Evolutionary conservation across 2,888 invertebrate genomes (phyloP), one percentile per base, ranked within the genome.

Genomic region (Harmothoe impar): DNA sequence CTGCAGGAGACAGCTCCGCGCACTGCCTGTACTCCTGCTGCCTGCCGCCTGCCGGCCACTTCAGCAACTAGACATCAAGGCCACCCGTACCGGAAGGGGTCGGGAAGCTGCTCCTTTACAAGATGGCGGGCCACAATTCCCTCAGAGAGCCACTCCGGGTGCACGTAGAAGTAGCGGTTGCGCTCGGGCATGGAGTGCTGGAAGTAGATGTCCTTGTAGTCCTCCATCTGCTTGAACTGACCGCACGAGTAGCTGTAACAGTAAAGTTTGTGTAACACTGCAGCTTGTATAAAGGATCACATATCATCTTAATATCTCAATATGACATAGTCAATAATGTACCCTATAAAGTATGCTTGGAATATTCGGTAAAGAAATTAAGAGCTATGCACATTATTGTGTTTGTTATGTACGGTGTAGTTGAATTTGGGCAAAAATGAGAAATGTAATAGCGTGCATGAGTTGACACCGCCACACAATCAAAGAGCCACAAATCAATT

Each of bases 51-150:
- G 10, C 5, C 43, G 43, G 43, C 43, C 7, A 1, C 20, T 62
- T 5, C 7, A 43, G 43, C 5, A 43, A 62, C 62, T 62, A 20
- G 3, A 72, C 3, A 25, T 84, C 51, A 84, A 51, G 84, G 84
- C 84, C 84, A 84, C 15, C 84, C 84, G 51, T 84, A 84, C n/a
- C 43, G 35, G 84, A 84, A 84, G 25, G 84, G 84, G 25, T 43
- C 33, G 35, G 84, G 84, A 25, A 33, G 84, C 51, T 35, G 84
- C 0, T 84, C n/a, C 23, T 43, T 25, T 25, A 29, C 84, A 15
- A 84, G 35, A 35, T 84, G 84, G 84, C 84, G 84, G 33, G 43
- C n/a, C 5, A 84, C 23, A 35, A 84, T 12, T 31, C 43, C 84
- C 43, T 84, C 84, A 1, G 84, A 84, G 25, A 84, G 84, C 84